A percentile compares a stretch with the other conserved stretches of the same genome.
These are phyloP conservation scores for Trichomalopsis sarcophagae DNA, from an alignment of 1,140 invertebrate species.

Conservation along the genomic window DNA sequence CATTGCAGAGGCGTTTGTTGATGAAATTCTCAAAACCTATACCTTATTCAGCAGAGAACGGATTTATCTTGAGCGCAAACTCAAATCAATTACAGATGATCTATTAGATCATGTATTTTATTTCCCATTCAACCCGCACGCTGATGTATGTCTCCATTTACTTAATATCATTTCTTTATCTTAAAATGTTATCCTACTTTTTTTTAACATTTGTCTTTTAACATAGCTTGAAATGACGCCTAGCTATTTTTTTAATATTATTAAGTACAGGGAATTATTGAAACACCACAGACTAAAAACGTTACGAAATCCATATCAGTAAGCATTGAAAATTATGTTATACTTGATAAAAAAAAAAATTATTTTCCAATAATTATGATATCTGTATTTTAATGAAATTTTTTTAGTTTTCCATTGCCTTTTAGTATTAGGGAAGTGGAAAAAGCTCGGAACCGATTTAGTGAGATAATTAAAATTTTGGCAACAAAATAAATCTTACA, in stretches of 20 bases:
- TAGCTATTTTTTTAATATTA: constrained; percentile 33
- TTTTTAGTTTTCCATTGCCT: not conserved
- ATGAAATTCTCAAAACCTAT: not conserved
- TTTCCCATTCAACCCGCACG: not conserved
- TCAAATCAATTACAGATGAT: constrained; percentile 14
- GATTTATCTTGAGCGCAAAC: not conserved
- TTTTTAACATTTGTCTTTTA: not conserved
- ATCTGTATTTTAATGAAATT: not conserved
- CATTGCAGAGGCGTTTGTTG: not conserved
- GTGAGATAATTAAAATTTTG: not conserved
- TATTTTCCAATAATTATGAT: not conserved
- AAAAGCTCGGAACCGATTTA: constrained; percentile 7
- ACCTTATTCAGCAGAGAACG: not conserved
- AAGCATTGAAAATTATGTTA: not conserved
- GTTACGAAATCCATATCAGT: not conserved
- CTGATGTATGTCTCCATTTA: not conserved
- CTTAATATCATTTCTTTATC: not conserved
- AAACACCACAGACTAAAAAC: not conserved
- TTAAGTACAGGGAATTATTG: constrained; percentile 1
- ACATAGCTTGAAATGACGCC: constrained; percentile 3
- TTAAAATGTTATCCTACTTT: not conserved
- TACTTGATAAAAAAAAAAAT: not conserved
- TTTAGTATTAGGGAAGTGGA: constrained; percentile 17
- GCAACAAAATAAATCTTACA: not conserved
- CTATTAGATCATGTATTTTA: constrained; percentile 11